phyloP scores from a whole-genome alignment of 2,113 vertebrate species.

The Jaculus jaculus region DNA sequence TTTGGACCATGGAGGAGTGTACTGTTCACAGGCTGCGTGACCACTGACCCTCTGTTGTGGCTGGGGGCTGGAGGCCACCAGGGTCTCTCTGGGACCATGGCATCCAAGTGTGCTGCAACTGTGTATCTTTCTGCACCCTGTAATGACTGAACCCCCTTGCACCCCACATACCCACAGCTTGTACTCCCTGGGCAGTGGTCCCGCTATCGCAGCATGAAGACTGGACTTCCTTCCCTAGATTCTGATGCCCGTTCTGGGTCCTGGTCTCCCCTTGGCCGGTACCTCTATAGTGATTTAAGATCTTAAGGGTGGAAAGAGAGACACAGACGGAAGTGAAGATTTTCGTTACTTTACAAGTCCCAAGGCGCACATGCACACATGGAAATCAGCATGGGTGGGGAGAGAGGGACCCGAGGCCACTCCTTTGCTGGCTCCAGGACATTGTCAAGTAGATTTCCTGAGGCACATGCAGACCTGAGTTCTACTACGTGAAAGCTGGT shows the following conservation, averaged over 20 bases:
- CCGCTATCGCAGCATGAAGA: too few relatives aligned
- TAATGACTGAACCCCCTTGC: too few relatives aligned
- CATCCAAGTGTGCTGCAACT: fast-evolving
- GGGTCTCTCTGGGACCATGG: fast-evolving
- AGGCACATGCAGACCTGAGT: too few relatives aligned
- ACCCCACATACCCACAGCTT: background rate
- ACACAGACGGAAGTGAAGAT: background rate
- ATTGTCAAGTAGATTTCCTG: background rate
- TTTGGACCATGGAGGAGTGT: fast-evolving
- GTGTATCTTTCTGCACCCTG: background rate
- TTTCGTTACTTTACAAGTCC: background rate
- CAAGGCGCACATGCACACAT: background rate
- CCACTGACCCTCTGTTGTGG: too few relatives aligned
- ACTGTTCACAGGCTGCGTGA: too few relatives aligned
- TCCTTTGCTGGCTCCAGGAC: background rate
- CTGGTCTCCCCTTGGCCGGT: background rate
- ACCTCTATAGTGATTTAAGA: background rate
- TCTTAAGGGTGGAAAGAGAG: background rate
- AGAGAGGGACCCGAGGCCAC: background rate
- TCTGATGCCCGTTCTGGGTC: background rate
- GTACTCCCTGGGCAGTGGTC: background rate
- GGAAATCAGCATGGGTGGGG: background rate
- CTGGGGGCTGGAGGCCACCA: too few relatives aligned
- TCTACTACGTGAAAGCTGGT: background rate
- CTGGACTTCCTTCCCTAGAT: background rate